These are phyloP conservation scores for Nothura maculosa DNA, from an alignment of 2,797 vertebrate genomes.

Conservation along the genomic window DNA sequence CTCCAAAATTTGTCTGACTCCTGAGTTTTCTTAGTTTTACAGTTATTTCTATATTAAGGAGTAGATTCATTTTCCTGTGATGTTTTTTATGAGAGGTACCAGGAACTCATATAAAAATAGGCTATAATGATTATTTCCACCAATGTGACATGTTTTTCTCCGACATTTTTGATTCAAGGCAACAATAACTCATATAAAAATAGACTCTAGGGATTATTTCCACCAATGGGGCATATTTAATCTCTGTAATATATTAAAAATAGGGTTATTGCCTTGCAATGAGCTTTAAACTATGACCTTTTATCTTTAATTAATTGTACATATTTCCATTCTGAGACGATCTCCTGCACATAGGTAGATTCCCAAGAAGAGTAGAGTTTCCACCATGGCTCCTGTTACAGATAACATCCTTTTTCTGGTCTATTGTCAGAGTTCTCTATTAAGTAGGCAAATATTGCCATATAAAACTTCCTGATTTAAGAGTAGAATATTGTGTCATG, in stretches of 20 bases:
- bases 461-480: not conserved
- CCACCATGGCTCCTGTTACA: not conserved
- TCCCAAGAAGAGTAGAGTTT: not conserved
- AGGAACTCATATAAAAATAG: not conserved
- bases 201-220: not conserved
- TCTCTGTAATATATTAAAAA: not conserved
- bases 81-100: not conserved
- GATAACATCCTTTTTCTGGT: not conserved
- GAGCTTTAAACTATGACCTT: not conserved
- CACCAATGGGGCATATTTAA: not conserved
- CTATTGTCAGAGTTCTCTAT: not conserved
- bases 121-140: not conserved
- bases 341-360: not conserved
- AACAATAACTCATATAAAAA: not conserved
- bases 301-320: not conserved
- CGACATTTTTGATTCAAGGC: not conserved
- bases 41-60: not conserved
- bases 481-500: not conserved
- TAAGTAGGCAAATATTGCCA: not conserved
- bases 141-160: not conserved
- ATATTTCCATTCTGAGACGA: not conserved
- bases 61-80: not conserved
- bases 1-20: not conserved
- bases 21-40: not conserved
- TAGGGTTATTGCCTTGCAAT: not conserved